phyloP scores from a whole-genome alignment of 2,113 vertebrate species.

The Nyctibius bracteatus region DNA sequence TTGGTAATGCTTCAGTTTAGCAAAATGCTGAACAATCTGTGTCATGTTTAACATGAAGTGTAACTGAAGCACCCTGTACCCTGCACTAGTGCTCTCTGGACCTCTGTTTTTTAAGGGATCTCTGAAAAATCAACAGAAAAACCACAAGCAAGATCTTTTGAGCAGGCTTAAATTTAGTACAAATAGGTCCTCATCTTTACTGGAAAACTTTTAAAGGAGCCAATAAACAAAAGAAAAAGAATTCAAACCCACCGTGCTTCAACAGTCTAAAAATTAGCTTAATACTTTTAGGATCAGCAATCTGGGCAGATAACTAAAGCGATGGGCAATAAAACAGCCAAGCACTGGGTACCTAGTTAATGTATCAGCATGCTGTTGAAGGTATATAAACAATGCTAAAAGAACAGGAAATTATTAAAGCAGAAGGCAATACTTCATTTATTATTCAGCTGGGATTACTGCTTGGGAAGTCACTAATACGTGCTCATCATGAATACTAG shows the following conservation, averaged over 20 bases:
- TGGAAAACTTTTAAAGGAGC: neutral
- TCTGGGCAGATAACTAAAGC: neutral
- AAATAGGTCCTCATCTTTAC: neutral
- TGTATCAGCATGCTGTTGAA: neutral
- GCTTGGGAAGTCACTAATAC: conserved; percentile 3
- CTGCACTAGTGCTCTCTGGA: neutral
- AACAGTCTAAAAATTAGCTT: neutral
- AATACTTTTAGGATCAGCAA: neutral
- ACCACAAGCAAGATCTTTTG: neutral
- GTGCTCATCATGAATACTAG: neutral
- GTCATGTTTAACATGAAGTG: neutral
- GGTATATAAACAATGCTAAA: neutral
- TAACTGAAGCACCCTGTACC: neutral
- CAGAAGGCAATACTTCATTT: neutral
- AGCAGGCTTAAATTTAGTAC: neutral
- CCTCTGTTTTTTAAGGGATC: neutral
- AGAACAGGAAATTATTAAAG: conserved; percentile 26
- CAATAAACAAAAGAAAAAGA: neutral
- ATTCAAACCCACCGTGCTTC: neutral
- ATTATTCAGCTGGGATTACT: neutral
- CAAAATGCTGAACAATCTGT: neutral
- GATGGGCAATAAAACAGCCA: neutral
- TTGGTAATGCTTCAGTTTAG: neutral
- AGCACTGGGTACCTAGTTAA: neutral
- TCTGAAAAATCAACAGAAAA: neutral